phyloP scores from a whole-genome alignment of 2,797 vertebrate species.

The Okamejei kenojei region DNA sequence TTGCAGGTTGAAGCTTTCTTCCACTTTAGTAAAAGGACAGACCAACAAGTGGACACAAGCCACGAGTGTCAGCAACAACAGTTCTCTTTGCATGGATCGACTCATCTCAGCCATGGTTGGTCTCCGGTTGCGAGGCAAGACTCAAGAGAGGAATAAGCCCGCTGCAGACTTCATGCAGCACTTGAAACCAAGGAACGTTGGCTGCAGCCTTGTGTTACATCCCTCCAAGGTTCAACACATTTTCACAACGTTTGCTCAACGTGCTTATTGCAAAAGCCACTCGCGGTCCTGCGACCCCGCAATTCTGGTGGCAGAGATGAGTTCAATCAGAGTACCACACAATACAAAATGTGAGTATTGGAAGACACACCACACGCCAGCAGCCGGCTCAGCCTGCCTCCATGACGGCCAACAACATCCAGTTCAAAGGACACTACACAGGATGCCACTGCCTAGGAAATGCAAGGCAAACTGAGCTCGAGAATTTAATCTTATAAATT shows the following conservation, averaged over 20 bases:
- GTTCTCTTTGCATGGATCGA: conserved; percentile 41
- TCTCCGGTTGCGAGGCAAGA: conserved; percentile 59
- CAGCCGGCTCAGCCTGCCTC: not conserved
- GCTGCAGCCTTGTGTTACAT: not conserved
- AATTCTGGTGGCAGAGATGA: not conserved
- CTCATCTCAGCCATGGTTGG: conserved; percentile 70
- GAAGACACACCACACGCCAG: not conserved
- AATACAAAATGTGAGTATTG: too few relatives aligned
- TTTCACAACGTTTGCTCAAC: not conserved
- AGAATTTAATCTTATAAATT: too few relatives aligned
- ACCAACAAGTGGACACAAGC: conserved; percentile 65
- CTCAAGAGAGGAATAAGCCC: not conserved
- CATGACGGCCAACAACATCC: conserved; percentile 11
- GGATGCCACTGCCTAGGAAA: not conserved
- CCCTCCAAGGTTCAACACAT: not conserved
- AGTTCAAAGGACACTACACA: conserved; percentile 12
- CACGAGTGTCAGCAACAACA: conserved; percentile 61
- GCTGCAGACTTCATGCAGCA: not conserved
- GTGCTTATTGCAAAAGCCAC: not conserved
- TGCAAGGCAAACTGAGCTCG: not conserved
- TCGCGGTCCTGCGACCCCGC: not conserved
- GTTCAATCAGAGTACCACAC: not conserved
- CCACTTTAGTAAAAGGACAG: conserved; percentile 91
- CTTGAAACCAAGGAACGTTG: not conserved
- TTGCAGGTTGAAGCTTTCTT: conserved; percentile 94